Base-by-base conservation (phyloP, 2,888 invertebrate genomes). In the Baronia brevicornis region DNA sequence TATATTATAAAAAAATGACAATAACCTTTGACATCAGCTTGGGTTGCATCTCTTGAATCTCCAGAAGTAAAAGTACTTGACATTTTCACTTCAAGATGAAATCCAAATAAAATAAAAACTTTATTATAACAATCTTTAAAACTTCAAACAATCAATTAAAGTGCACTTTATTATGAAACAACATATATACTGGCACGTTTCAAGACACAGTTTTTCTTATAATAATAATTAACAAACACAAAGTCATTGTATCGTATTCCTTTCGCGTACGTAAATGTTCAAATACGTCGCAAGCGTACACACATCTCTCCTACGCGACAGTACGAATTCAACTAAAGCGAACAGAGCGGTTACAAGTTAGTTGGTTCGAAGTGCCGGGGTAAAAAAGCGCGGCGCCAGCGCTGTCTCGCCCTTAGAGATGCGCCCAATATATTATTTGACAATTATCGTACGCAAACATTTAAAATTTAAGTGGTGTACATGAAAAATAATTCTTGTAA, bases 381-480 rank as follows among this genome's bases (percentile, higher is more conserved):
- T 75, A 78, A 82, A 80, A 80, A 80, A 78, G 74, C 64, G 55
- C 77, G 82, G 84, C 84, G 84, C 84, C 84, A 84, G 60, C 58
- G 62, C 59, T 54, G 78, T 74, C 79, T 75, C 71, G 82, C 79
- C 79, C 78, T 72, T 79, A 84, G 84, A 70, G 84, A 78, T 78
- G 82, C 62, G 60, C 66, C 55, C 39, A 35, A 35, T 37, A 30
- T 44, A 49, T 51, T 60, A 56, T 48, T 43, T 50, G 51, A 51
- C 59, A 60, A 62, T 62, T 70, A 71, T 72, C 73, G 71, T 62
- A 27, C 24, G 28, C 43, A 32, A 23, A 39, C 29, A 20, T 17
- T 14, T 5, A 20, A 20, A 11, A 25, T 13, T 32, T 25, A 23
- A 24, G 15, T n/a, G 28, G 23, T 11, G 12, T 31, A 8, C 13